Evolutionary conservation across 2,797 vertebrate species (phyloP).

Genomic region (Microctenopoma steveboyesi): DNA sequence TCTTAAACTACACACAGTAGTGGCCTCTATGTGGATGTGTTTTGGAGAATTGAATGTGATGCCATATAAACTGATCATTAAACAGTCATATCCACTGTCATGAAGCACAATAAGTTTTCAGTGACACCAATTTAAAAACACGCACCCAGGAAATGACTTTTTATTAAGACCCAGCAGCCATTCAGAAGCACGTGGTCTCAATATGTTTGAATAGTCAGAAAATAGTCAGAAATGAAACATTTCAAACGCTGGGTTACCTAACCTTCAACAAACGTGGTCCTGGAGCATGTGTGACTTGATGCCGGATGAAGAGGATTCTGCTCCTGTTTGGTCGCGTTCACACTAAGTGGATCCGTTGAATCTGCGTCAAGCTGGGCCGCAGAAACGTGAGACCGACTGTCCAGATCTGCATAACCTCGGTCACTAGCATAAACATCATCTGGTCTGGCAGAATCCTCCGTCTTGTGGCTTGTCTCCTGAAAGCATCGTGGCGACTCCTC

Average conservation of each 20-base stretch:
- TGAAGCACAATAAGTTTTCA: neutral
- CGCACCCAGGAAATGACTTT: neutral
- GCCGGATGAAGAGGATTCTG: conserved; percentile 82
- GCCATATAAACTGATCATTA: conserved; percentile 1
- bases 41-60: conserved; percentile 11
- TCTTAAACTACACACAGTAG: neutral
- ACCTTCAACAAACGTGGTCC: conserved; percentile 90
- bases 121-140: neutral
- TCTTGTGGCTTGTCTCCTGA: conserved; percentile 81
- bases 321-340: conserved; percentile 83
- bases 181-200: neutral
- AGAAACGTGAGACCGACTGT: conserved; percentile 80
- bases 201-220: neutral
- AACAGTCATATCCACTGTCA: neutral
- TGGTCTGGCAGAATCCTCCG: conserved; percentile 81
- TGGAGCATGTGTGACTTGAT: conserved; percentile 84
- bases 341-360: conserved; percentile 76
- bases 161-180: neutral
- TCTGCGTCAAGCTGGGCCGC: conserved; percentile 81
- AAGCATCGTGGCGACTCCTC: conserved; percentile 86
- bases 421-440: conserved; percentile 79
- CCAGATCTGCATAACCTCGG: conserved; percentile 83
- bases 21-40: conserved; percentile 1
- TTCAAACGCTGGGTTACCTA: conserved; percentile 38
- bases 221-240: neutral